phyloP scores from a whole-genome alignment of 2,113 vertebrate genomes.

The Strix aluco region DNA sequence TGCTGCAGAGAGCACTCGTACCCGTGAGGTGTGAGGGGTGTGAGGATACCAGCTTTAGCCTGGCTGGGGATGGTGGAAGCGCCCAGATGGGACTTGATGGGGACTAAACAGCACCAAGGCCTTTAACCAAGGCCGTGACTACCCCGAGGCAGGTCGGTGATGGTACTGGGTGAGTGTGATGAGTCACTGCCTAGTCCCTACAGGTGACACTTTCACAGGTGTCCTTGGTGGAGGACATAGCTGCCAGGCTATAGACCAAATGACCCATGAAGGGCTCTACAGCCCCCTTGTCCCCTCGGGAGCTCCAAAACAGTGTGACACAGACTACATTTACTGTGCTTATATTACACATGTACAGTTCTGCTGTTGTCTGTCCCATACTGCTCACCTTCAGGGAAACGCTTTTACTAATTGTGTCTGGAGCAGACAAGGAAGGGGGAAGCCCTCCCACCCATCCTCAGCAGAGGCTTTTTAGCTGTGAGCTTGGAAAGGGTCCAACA shows the following conservation, averaged over 20 bases:
- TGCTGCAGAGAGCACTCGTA: not conserved
- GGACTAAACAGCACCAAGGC: too few species aligned
- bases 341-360: not conserved
- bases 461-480: not conserved
- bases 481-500: conserved; percentile 11
- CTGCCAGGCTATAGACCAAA: not conserved
- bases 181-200: not conserved
- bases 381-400: not conserved
- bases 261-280: not conserved
- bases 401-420: not conserved
- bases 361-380: fast-evolving
- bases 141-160: not conserved
- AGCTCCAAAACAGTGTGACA: not conserved
- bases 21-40: not conserved
- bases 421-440: not conserved
- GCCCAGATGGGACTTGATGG: not conserved
- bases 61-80: not conserved
- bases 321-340: not conserved
- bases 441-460: not conserved
- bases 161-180: not conserved
- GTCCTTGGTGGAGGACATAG: not conserved
- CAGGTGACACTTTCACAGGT: not conserved
- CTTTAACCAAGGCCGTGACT: not conserved
- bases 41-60: not conserved
- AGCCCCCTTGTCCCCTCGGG: not conserved